Evolutionary conservation across 1,140 invertebrate genomes (phyloP).

Genomic region (Panagrolaimus sp.): DNA sequence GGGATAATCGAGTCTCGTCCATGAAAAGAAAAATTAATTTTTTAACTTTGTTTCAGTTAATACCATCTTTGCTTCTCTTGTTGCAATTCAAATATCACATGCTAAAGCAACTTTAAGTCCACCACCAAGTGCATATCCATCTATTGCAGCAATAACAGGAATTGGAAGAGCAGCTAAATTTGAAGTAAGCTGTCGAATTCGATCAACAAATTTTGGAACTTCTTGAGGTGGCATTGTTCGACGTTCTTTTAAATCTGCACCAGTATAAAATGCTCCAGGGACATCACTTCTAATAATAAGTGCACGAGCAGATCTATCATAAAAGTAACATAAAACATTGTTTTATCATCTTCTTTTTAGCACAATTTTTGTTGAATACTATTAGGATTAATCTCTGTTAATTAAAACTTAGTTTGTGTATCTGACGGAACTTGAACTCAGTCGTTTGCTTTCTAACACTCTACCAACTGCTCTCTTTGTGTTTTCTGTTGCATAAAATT

Average conservation of each 20-base stretch:
- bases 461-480: too few relatives aligned
- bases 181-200: conserved; percentile 65
- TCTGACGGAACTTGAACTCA: too few relatives aligned
- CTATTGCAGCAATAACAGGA: conserved; percentile 89
- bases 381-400: too few relatives aligned
- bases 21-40: too few relatives aligned
- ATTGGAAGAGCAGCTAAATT: conserved; percentile 75
- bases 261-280: conserved; percentile 76
- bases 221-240: conserved; percentile 72
- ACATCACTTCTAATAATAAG: conserved; percentile 80
- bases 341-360: too few relatives aligned
- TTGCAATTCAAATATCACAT: conserved; percentile 80
- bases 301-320: conserved; percentile 72
- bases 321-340: too few relatives aligned
- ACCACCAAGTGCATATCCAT: conserved; percentile 84
- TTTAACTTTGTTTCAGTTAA: conserved; percentile 88
- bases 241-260: conserved; percentile 88
- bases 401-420: too few relatives aligned
- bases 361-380: too few relatives aligned
- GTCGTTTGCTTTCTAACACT: too few relatives aligned
- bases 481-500: too few relatives aligned
- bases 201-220: conserved; percentile 73
- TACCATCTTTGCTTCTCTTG: conserved; percentile 71
- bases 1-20: too few relatives aligned
- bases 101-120: conserved; percentile 87